Percentiles rank a stretch among this genome's conserved stretches.
Conservation (phyloP, 2,797 vertebrate genomes). For the Semaprochilodus insignis region DNA sequence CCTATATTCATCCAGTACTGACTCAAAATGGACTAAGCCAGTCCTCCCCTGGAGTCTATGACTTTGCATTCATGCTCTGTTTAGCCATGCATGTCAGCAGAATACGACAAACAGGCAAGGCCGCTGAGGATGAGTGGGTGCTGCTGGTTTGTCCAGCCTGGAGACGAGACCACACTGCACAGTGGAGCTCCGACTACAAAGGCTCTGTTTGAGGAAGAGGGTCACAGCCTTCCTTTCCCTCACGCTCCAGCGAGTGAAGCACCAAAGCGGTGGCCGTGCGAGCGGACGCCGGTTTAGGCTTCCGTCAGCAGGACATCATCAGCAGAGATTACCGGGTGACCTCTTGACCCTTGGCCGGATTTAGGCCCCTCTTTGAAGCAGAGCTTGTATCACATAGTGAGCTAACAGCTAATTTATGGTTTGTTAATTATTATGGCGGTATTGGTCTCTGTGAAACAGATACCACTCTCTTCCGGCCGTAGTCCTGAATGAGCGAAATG, state of each 20-base stretch:
- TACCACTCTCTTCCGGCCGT: no score
- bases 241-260: constrained; percentile 53
- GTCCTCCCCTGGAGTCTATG: not conserved
- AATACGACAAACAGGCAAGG: constrained; percentile 27
- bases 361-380: constrained; percentile 77
- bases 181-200: constrained; percentile 16
- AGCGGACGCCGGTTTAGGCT: constrained; percentile 68
- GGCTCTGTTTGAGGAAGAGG: constrained; percentile 28
- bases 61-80: not conserved
- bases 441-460: no score
- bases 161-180: not conserved
- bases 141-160: not conserved
- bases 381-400: constrained; percentile 65
- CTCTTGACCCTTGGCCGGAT: constrained; percentile 73
- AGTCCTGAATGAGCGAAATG: no score
- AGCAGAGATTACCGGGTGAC: constrained; percentile 78
- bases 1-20: constrained; percentile 7
- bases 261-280: constrained; percentile 26
- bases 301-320: constrained; percentile 80
- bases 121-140: not conserved
- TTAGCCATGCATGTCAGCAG: constrained; percentile 21
- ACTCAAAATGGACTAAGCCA: constrained; percentile 17
- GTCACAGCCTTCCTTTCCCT: constrained; percentile 57
- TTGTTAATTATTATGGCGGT: not conserved
- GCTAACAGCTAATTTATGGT: constrained; percentile 10